phyloP scores from a whole-genome alignment of 2,797 vertebrate genomes.

The Chelidonichthys spinosus region DNA sequence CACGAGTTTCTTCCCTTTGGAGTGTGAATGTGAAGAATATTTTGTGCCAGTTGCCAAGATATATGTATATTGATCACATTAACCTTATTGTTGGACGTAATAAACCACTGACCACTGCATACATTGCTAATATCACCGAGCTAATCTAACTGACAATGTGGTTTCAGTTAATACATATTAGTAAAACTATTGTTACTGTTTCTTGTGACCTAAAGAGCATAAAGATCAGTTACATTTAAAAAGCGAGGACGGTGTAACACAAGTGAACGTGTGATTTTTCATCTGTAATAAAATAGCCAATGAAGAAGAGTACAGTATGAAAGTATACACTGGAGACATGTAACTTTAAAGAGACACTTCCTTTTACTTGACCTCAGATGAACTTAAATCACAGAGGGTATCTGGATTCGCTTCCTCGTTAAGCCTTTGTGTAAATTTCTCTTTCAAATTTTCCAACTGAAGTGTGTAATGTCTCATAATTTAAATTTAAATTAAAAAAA shows the following conservation, averaged over 20 bases:
- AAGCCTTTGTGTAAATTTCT: neutral
- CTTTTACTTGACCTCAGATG: neutral
- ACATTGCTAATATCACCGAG: too few relatives aligned
- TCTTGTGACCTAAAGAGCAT: neutral
- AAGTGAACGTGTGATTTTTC: neutral
- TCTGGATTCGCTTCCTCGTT: slow-evolving; percentile 11
- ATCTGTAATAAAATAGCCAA: neutral
- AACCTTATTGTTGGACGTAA: neutral
- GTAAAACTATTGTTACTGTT: neutral
- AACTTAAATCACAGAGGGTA: neutral
- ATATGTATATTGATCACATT: neutral
- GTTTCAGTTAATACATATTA: neutral
- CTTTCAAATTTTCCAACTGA: neutral
- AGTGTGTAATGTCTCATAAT: too few relatives aligned
- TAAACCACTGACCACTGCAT: neutral
- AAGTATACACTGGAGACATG: neutral
- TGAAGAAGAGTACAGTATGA: neutral
- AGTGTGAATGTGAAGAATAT: neutral
- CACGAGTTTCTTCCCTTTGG: neutral
- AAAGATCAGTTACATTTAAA: neutral
- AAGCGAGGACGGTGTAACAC: neutral
- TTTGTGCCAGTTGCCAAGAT: neutral
- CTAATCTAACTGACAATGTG: neutral
- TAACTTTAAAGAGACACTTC: neutral
- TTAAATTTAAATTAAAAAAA: neutral